These are phyloP conservation scores for Sprattus sprattus DNA, from an alignment of 2,113 vertebrate genomes.

Conservation along the genomic window DNA sequence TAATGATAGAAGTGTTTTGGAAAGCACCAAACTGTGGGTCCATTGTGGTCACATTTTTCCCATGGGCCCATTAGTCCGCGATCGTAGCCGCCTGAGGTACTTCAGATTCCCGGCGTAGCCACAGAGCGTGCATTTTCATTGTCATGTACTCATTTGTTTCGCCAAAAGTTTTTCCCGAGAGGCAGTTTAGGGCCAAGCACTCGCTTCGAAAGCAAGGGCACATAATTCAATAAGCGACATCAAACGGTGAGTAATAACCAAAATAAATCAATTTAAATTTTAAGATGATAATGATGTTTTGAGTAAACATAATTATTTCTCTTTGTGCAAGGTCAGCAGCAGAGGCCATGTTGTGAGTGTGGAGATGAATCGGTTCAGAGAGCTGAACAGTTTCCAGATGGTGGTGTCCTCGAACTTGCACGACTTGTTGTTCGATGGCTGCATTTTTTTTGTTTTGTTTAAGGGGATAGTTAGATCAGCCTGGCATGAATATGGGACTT, in stretches of 20 bases:
- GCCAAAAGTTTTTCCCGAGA: slow-evolving; percentile 19
- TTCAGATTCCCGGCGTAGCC: slow-evolving; percentile 9
- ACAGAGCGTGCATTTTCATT: slow-evolving; percentile 27
- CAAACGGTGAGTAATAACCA: slow-evolving; percentile 30
- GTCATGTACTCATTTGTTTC: slow-evolving; percentile 37
- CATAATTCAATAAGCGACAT: slow-evolving; percentile 33
- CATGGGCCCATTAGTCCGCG: slow-evolving; percentile 54
- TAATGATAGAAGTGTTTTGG: slow-evolving; percentile 60
- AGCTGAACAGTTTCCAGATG: slow-evolving; percentile 71
- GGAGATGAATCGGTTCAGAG: slow-evolving; percentile 51
- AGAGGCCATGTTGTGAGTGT: slow-evolving; percentile 46
- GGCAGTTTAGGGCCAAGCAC: neutral
- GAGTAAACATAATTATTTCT: slow-evolving; percentile 54
- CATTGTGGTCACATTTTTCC: slow-evolving; percentile 54
- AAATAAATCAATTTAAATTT: slow-evolving; percentile 47
- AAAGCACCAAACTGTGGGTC: slow-evolving; percentile 56
- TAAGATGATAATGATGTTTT: slow-evolving; percentile 56
- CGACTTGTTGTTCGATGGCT: slow-evolving; percentile 34
- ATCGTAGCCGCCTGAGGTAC: slow-evolving; percentile 38
- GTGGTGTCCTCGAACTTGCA: slow-evolving; percentile 51
- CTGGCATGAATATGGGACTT: slow-evolving; percentile 63
- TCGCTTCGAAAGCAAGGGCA: slow-evolving; percentile 20
- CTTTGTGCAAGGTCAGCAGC: slow-evolving; percentile 56
- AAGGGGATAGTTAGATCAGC: slow-evolving; percentile 58
- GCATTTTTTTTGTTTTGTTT: slow-evolving; percentile 47